These are phyloP conservation scores for Epirrhoe alternata DNA, from an alignment of 2,888 invertebrate species.

Conservation along the genomic window DNA sequence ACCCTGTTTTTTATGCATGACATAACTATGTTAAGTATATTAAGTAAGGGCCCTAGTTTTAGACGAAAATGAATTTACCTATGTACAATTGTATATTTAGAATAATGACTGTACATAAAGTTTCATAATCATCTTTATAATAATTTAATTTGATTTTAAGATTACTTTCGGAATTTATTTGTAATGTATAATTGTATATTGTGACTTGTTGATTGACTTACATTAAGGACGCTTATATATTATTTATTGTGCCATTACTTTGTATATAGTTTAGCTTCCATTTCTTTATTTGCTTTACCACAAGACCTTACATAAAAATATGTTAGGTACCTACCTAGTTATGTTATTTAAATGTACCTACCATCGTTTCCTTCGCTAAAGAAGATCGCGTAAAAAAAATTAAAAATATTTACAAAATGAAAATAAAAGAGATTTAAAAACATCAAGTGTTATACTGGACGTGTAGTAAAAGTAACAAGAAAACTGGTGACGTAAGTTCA, in stretches of 20 bases:
- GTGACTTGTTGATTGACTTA: not conserved
- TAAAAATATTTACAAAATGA: too few species aligned
- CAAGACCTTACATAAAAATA: slow-evolving; percentile 1
- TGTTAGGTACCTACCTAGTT: too few species aligned
- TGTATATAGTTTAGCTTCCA: slow-evolving; percentile 34
- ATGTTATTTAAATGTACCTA: too few species aligned
- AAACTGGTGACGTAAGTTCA: too few species aligned
- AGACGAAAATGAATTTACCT: not conserved
- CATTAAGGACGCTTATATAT: slow-evolving; percentile 18
- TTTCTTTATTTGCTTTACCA: slow-evolving; percentile 2
- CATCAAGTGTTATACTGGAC: too few species aligned
- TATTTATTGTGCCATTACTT: slow-evolving; percentile 44
- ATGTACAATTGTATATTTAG: not conserved
- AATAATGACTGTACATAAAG: not conserved
- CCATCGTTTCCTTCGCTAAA: too few species aligned
- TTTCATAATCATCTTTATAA: not conserved
- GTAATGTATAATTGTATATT: slow-evolving; percentile 16
- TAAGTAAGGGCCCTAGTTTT: too few species aligned
- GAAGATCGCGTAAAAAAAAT: too few species aligned
- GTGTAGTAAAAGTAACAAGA: too few species aligned
- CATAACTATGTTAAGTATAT: too few species aligned
- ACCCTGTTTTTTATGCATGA: too few species aligned
- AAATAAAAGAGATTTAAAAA: too few species aligned
- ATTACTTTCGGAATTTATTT: not conserved
- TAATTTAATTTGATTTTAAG: not conserved